These are phyloP conservation scores for Alauda arvensis DNA, from an alignment of 2,797 vertebrate genomes.

Conservation along the genomic window DNA sequence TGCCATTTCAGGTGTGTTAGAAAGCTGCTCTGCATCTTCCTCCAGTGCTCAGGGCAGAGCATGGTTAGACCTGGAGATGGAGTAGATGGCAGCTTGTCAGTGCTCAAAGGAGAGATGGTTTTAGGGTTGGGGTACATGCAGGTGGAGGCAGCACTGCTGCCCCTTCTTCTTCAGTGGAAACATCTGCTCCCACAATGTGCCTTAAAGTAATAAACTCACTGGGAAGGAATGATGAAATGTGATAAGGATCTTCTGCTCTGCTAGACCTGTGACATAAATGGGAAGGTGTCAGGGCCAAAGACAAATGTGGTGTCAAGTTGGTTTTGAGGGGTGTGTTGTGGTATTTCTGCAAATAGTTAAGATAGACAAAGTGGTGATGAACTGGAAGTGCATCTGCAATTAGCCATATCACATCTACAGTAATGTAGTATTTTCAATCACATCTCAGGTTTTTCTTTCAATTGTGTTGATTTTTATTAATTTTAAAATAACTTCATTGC, in stretches of 20 bases:
- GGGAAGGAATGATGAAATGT: neutral
- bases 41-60: neutral
- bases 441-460: neutral
- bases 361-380: neutral
- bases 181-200: neutral
- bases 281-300: neutral
- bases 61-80: neutral
- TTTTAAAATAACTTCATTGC: neutral
- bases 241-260: neutral
- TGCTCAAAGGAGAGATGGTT: neutral
- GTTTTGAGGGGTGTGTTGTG: neutral
- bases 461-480: neutral
- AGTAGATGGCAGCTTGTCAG: neutral
- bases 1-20: neutral
- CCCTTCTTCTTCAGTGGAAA: neutral
- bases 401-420: neutral
- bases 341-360: neutral
- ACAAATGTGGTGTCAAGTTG: neutral
- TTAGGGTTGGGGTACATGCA: fast-evolving
- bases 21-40: neutral
- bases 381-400: neutral
- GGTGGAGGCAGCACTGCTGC: neutral
- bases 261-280: neutral
- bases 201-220: neutral
- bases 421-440: neutral